Base-by-base conservation (phyloP, 2,888 invertebrate genomes). In the Epistrophella euchroma region DNA sequence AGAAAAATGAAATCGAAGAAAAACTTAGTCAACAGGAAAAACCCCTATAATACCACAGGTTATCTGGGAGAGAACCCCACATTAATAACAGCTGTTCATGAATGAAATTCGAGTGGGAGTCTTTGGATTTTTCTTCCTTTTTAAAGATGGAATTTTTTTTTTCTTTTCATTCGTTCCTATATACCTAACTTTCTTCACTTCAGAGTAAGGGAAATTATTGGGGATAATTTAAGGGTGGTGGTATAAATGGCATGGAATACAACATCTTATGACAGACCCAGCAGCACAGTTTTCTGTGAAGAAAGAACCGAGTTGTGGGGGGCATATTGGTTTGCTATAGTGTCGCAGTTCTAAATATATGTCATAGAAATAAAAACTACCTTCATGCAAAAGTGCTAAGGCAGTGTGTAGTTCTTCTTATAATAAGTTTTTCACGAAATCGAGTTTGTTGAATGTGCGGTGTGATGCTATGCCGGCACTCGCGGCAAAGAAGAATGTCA, bases 81-180 rank as follows among this genome's bases (percentile, higher is more conserved):
- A 72, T 64, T 64, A 64, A 72, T 64, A 64, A 56, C 78, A 78
- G 78, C 72, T 78, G 78, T 72, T 78, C 35, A 35, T 25, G 52
- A 72, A 64, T 35, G 19, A 15, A 28, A 45, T 56, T 64, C 28
- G 17, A 78, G 55, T 56, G 50, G 52, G 70, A 22, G 70, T 70
- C 35, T 11, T 22, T 3, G 6, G 7, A 6, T 58, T 13, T 35
- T 37, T 22, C 4, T 35, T 35, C 6, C 19, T 37, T 58, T 58
- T 79, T 79, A 50, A 9, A n/a, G 25, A 71, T 45, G 19, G 35
- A 62, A 45, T 45, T 25, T 40, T 17, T 37, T 68, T 17, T 4
- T 55, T 70, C 2, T 22, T 40, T 37, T 32, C 4, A 5, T 56
- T 32, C 32, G n/a, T 55, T 10, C 56, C 32, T 58, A 17, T 4